A percentile compares a stretch with the other conserved stretches of the same genome.
Conservation (phyloP, 2,888 invertebrate genomes). For the Perithous albicinctus region DNA sequence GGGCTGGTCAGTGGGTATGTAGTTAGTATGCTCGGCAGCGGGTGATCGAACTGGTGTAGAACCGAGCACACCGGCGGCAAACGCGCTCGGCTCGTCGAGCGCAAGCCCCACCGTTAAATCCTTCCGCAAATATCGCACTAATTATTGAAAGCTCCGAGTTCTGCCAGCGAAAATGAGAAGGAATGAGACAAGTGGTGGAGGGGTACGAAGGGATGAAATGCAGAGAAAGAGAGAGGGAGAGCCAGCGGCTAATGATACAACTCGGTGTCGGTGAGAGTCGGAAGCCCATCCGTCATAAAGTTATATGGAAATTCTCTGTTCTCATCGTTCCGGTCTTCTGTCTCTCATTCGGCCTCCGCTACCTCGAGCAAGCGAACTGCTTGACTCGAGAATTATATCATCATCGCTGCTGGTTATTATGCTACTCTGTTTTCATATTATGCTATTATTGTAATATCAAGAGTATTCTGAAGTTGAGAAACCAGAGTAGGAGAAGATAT, state of each 20-base stretch:
- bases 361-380: conserved; percentile 10
- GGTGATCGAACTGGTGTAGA: conserved; percentile 50
- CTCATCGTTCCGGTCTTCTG: conserved; percentile 59
- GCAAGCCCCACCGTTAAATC: conserved; percentile 52
- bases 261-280: conserved; percentile 60
- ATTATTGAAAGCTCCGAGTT: conserved; percentile 63
- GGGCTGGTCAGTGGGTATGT: conserved; percentile 12
- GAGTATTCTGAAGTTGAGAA: neutral
- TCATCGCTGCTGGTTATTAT: conserved; percentile 36
- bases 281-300: conserved; percentile 68
- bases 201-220: conserved; percentile 7
- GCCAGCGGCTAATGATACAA: conserved; percentile 62
- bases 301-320: conserved; percentile 64
- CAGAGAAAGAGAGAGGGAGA: conserved; percentile 37
- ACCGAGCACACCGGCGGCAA: conserved; percentile 4
- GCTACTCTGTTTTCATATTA: conserved; percentile 17
- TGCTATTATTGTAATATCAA: conserved; percentile 23
- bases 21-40: conserved; percentile 48
- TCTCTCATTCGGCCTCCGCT: conserved; percentile 45
- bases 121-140: conserved; percentile 65
- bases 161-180: conserved; percentile 39
- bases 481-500: neutral
- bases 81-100: conserved; percentile 30
- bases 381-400: conserved; percentile 52
- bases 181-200: conserved; percentile 47